Percentiles rank a stretch among this genome's conserved stretches.
phyloP scores from a whole-genome alignment of 2,113 vertebrate species.

The Osmerus mordax region DNA sequence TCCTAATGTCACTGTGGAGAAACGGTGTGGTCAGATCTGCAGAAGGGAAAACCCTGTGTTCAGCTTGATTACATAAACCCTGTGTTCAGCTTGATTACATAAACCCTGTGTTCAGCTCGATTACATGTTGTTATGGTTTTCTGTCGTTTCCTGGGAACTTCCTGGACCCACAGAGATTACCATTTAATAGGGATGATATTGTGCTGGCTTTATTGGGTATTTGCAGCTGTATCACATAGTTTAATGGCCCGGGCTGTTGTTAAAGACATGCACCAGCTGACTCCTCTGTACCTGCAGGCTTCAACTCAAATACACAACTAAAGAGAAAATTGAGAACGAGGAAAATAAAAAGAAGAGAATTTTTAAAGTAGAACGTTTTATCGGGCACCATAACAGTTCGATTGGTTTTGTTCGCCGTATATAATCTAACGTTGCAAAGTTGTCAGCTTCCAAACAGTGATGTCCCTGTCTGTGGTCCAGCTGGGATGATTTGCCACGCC shows the following conservation, averaged over 20 bases:
- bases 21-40: too few relatives aligned
- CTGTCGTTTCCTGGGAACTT: conserved; percentile 63
- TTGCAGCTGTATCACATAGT: conserved; percentile 70
- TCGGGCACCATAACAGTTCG: conserved; percentile 25
- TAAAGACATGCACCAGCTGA: conserved; percentile 74
- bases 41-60: too few relatives aligned
- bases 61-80: too few relatives aligned
- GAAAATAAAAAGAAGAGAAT: conserved; percentile 32
- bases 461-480: conserved; percentile 52
- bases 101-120: too few relatives aligned
- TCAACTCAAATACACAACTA: conserved; percentile 45
- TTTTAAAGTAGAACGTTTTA: background rate
- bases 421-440: conserved; percentile 61
- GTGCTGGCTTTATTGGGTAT: conserved; percentile 72
- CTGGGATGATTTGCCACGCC: conserved; percentile 69
- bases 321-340: conserved; percentile 39
- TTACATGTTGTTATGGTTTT: conserved; percentile 63
- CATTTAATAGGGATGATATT: conserved; percentile 71
- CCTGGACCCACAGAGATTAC: conserved; percentile 67
- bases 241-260: conserved; percentile 67
- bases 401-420: conserved; percentile 44
- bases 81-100: too few relatives aligned
- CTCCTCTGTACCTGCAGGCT: conserved; percentile 52
- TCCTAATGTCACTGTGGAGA: too few relatives aligned
- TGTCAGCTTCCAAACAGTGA: conserved; percentile 61